A percentile compares a stretch with the other conserved stretches of the same genome.
These are phyloP conservation scores for Acropora yongei DNA, from an alignment of 64 coral and sea anemone species.

Conservation along the genomic window DNA sequence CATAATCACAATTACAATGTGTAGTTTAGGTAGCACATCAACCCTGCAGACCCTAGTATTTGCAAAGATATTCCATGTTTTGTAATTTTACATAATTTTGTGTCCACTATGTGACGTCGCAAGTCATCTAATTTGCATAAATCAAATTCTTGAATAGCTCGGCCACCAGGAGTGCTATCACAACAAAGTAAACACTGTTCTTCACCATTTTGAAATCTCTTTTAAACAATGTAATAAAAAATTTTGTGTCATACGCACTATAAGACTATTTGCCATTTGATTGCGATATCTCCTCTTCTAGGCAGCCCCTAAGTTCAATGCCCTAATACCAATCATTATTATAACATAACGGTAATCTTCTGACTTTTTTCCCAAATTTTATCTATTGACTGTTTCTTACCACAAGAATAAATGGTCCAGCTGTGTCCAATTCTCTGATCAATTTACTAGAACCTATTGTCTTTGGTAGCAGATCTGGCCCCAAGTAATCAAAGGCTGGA, in stretches of 20 bases:
- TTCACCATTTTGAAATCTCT: no score
- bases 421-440: background rate
- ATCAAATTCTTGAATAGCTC: no score
- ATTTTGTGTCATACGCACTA: constrained; percentile 7
- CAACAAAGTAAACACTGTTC: no score
- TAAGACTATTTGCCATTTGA: background rate
- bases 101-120: no score
- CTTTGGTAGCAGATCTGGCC: background rate
- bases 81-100: no score
- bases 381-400: constrained; percentile 12
- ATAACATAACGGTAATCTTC: background rate
- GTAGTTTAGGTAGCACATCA: no score
- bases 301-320: background rate
- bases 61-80: no score
- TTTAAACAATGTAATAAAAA: no score
- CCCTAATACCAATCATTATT: background rate
- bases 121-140: no score
- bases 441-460: constrained; percentile 6
- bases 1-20: no score
- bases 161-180: no score
- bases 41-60: no score
- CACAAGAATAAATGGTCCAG: constrained; percentile 23
- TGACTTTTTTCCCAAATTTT: constrained; percentile 31
- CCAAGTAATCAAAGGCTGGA: constrained; percentile 17
- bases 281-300: background rate